phyloP scores from a whole-genome alignment of 2,113 vertebrate species.

The Xenopus borealis region DNA sequence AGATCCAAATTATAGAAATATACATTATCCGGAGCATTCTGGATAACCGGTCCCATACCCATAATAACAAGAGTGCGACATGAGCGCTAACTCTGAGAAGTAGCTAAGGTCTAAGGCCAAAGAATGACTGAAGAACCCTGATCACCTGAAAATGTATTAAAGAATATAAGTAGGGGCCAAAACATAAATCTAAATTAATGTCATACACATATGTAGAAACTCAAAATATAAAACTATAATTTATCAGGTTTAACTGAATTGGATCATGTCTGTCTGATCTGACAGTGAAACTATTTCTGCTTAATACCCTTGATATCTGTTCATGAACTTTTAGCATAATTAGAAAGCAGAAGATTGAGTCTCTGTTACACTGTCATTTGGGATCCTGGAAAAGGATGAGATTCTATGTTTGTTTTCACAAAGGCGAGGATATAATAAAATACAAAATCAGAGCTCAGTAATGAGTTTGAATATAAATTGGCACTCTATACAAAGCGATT shows the following conservation, averaged over 20 bases:
- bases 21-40: too few species aligned
- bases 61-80: too few species aligned
- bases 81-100: too few species aligned
- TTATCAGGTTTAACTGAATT: background rate
- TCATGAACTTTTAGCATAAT: too few species aligned
- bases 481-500: too few species aligned
- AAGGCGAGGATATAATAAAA: conserved; percentile 14
- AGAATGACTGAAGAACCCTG: too few species aligned
- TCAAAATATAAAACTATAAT: conserved; percentile 3
- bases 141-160: too few species aligned
- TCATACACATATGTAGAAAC: background rate
- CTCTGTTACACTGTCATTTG: conserved; percentile 2
- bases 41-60: too few species aligned
- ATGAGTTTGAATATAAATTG: background rate
- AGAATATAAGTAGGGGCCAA: too few species aligned
- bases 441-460: background rate
- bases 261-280: background rate
- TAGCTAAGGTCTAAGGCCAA: too few species aligned
- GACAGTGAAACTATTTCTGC: conserved; percentile 13
- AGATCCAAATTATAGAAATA: too few species aligned
- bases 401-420: conserved; percentile 17
- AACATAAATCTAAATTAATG: too few species aligned
- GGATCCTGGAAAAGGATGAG: background rate
- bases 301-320: background rate
- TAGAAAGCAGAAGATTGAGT: conserved; percentile 17